Conservation (phyloP, 2,113 vertebrate species). For the Bos javanicus region DNA sequence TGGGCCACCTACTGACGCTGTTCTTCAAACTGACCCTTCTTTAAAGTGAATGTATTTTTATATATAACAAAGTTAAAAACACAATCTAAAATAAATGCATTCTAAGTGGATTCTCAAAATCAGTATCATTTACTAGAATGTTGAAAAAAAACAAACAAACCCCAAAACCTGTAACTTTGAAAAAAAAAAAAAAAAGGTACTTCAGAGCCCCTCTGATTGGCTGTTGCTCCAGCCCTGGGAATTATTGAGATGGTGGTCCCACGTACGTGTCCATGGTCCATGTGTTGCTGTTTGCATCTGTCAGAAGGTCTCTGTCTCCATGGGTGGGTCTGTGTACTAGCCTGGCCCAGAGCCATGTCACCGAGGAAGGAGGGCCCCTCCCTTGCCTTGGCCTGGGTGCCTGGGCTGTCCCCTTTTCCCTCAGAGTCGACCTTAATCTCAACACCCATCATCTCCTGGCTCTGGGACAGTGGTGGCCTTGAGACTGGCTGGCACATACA, state of each 20-base stretch:
- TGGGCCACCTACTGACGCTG: not conserved
- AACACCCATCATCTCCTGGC: not conserved
- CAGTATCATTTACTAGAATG: not conserved
- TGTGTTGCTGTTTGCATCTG: not conserved
- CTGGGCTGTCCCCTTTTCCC: not conserved
- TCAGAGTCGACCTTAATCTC: not conserved
- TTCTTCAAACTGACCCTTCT: not conserved
- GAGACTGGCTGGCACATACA: slow-evolving; percentile 17
- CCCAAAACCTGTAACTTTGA: not conserved
- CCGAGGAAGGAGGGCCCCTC: not conserved
- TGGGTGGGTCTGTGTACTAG: not conserved
- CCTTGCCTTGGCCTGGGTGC: not conserved
- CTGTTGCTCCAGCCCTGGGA: not conserved
- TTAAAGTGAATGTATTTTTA: not conserved
- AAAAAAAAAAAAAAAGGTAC: not conserved
- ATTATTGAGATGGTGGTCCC: not conserved
- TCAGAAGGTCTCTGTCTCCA: not conserved
- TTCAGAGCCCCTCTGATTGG: not conserved
- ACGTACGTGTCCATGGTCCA: not conserved
- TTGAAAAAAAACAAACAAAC: not conserved
- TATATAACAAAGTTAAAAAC: not conserved
- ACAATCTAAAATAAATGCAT: not conserved
- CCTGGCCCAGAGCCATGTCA: not conserved
- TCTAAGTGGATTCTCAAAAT: not conserved
- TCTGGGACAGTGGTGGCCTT: slow-evolving; percentile 53